A percentile compares a stretch with the other conserved stretches of the same genome.
These are phyloP conservation scores for Dryococelus australis DNA, from an alignment of 2,888 invertebrate genomes.

Conservation along the genomic window DNA sequence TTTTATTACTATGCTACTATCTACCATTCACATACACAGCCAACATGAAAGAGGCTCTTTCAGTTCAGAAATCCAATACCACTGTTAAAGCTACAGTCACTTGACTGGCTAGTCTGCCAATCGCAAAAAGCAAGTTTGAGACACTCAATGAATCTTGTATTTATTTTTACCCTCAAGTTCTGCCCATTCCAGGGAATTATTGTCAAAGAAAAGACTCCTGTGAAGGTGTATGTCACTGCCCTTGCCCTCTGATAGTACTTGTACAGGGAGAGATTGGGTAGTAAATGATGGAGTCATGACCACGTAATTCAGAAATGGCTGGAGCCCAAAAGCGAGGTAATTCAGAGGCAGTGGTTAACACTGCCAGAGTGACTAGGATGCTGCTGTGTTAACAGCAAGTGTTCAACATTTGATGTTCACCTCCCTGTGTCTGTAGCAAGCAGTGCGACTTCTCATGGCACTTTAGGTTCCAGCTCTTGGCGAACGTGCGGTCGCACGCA, in stretches of 20 bases:
- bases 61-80: too few relatives aligned
- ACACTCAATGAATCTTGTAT: neutral
- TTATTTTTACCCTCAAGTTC: neutral
- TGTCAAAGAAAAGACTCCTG: too few relatives aligned
- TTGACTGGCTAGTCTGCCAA: neutral
- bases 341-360: neutral
- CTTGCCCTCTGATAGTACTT: neutral
- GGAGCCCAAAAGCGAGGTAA: too few relatives aligned
- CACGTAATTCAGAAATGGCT: too few relatives aligned
- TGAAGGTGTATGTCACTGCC: too few relatives aligned
- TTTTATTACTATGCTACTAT: too few relatives aligned
- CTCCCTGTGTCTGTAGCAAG: neutral
- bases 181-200: too few relatives aligned
- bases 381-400: neutral
- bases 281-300: neutral
- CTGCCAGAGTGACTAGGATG: neutral
- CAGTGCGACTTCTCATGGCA: neutral
- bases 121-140: neutral
- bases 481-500: neutral
- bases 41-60: too few relatives aligned
- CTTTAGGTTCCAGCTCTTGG: conserved; percentile 5
- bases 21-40: too few relatives aligned
- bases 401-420: neutral
- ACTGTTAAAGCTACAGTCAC: too few relatives aligned
- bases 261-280: neutral